Percentiles rank a stretch among this genome's conserved stretches.
Evolutionary conservation across 2,113 vertebrate species (phyloP).

Genomic region (Tautogolabrus adspersus): DNA sequence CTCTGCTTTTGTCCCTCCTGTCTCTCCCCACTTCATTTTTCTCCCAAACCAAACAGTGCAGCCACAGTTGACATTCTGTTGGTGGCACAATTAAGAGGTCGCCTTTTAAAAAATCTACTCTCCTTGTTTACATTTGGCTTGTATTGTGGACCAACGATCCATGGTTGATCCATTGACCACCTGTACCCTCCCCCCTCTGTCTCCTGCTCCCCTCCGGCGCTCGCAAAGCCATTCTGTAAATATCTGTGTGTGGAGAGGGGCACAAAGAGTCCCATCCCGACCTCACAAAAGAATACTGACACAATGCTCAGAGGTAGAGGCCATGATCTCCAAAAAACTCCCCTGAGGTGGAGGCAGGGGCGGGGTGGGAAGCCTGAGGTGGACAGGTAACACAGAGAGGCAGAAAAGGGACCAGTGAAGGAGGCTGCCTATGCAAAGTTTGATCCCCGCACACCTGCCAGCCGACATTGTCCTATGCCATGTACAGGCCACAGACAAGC

Average conservation of each 20-base stretch:
- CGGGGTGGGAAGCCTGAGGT: constrained; percentile 28
- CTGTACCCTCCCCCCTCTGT: constrained; percentile 54
- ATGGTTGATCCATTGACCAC: constrained; percentile 55
- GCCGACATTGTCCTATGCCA: constrained; percentile 69
- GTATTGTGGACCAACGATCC: constrained; percentile 73
- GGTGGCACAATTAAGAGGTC: constrained; percentile 54
- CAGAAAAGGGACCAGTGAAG: constrained; percentile 50
- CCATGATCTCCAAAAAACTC: constrained; percentile 51
- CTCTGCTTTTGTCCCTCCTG: constrained; percentile 47
- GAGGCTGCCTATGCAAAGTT: constrained; percentile 84
- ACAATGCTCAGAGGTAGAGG: constrained; percentile 70
- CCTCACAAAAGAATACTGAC: constrained; percentile 73
- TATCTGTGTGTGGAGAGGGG: constrained; percentile 66
- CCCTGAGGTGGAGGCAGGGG: constrained; percentile 30
- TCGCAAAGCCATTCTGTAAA: constrained; percentile 79
- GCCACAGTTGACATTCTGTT: constrained; percentile 75
- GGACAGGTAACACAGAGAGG: constrained; percentile 47
- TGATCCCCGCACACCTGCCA: constrained; percentile 81
- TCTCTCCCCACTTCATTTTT: constrained; percentile 60
- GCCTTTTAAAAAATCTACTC: constrained; percentile 56
- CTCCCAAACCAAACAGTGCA: constrained; percentile 61
- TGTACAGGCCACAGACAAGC: constrained; percentile 76
- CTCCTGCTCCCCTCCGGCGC: constrained; percentile 53
- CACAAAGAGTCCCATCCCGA: constrained; percentile 53
- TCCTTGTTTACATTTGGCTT: constrained; percentile 76